Percentiles rank a stretch among this genome's conserved stretches.
Evolutionary conservation across 2,888 invertebrate genomes (phyloP).

Genomic region (Anorthoa munda): DNA sequence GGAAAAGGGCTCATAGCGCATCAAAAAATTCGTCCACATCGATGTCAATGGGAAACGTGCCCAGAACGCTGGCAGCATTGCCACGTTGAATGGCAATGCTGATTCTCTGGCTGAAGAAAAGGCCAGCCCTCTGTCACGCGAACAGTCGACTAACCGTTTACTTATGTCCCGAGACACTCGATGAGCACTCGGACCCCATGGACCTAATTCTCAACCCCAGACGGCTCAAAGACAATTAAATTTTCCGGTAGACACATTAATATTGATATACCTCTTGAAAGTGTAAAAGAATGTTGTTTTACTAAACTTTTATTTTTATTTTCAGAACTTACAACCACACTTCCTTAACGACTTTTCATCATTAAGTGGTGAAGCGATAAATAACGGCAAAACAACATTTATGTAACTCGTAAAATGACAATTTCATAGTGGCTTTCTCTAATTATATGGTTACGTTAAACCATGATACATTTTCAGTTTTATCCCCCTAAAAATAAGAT

Average conservation of each 20-base stretch:
- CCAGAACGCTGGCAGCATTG: too few relatives aligned
- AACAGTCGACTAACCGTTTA: too few relatives aligned
- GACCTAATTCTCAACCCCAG: too few relatives aligned
- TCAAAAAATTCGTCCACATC: too few relatives aligned
- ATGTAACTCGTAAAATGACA: constrained; percentile 60
- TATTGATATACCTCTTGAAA: neutral
- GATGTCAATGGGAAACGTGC: too few relatives aligned
- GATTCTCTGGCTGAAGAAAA: too few relatives aligned
- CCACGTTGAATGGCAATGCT: too few relatives aligned
- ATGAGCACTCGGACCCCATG: too few relatives aligned
- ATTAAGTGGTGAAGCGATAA: constrained; percentile 62
- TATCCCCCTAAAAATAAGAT: neutral
- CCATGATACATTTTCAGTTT: neutral
- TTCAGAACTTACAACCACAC: constrained; percentile 24
- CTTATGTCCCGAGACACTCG: too few relatives aligned
- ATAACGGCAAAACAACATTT: constrained; percentile 54
- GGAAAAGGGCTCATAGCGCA: too few relatives aligned
- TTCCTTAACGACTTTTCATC: constrained; percentile 47
- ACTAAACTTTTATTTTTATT: constrained; percentile 16
- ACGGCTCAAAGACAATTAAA: neutral
- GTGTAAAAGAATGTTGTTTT: constrained; percentile 27
- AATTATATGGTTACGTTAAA: constrained; percentile 26
- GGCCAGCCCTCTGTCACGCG: too few relatives aligned
- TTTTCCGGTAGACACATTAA: neutral
- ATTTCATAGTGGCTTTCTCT: constrained; percentile 54